Base-by-base conservation (phyloP, 2,113 vertebrate species). In the Marmota monax region DNA sequence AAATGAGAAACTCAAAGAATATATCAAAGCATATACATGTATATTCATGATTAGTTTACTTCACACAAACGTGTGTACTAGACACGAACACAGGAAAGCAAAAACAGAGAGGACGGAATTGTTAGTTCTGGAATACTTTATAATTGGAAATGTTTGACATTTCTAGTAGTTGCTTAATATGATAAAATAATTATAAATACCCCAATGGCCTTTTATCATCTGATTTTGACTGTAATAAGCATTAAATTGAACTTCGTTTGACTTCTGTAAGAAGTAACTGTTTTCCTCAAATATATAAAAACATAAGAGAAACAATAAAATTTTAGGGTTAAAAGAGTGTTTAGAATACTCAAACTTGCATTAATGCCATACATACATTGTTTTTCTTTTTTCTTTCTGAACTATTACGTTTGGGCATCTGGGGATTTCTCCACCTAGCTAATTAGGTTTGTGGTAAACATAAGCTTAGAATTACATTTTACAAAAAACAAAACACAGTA, bases 141-240 rank as follows among this genome's bases (percentile, higher is more conserved):
- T 95, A 98, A 95, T 97, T 97, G 84, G 84, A 97, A 87, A 78
- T 67, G 93, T 34, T 61, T 95, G 58, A 85, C 61, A 48, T 88
- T 84, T 20, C 29, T 80, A 17, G 22, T 82, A 89, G 93, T 93
- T n/a, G 37, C 74, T 94, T 97, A 96, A 90, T 29, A 61, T 61
- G 76, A 32, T 25, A 32, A 32, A 80, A 96, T 98, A 97, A 94
- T 94, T 95, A 77, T 88, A 72, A 70, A 32, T 84, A 69, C 32
- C 72, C 53, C 48, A 56, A 27, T 89, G 29, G 65, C 93, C 45
- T 45, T 93, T 97, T 97, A 97, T 96, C 45, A 96, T 67, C 87
- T 98, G 83, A 88, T 97, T 98, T 97, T 90, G 84, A 39, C 27
- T 77, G 23, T 96, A 96, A 97, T 95, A 69, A 97, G 5, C 53